phyloP scores from a whole-genome alignment of 2,797 vertebrate genomes.

The Chlorospingus flavigularis region DNA sequence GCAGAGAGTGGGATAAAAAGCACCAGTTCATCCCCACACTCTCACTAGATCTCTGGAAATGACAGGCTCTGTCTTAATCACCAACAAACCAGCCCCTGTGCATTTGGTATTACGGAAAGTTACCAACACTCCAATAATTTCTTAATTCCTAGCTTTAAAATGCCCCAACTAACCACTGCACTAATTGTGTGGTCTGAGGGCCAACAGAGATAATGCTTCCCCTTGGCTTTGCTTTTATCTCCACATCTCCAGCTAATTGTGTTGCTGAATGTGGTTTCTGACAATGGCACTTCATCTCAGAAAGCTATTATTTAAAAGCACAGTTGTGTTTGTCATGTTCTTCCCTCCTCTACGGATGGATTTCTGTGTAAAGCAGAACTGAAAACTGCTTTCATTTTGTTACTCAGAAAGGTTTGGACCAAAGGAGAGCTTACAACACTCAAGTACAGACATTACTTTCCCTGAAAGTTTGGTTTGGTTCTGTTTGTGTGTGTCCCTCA shows the following conservation, averaged over 20 bases:
- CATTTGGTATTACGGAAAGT: not conserved
- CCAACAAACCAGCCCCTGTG: not conserved
- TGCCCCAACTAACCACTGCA: not conserved
- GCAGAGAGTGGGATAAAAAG: not conserved
- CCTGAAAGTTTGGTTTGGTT: not conserved
- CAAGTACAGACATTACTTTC: not conserved
- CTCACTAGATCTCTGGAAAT: not conserved
- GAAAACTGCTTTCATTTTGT: not conserved
- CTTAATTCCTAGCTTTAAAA: not conserved
- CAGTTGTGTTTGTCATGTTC: not conserved
- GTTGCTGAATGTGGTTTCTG: not conserved
- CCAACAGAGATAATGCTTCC: not conserved
- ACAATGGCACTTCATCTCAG: not conserved
- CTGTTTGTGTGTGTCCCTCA: not conserved
- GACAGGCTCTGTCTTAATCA: not conserved
- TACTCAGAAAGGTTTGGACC: not conserved
- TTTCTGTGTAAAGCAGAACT: not conserved
- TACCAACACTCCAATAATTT: not conserved
- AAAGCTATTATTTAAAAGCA: not conserved
- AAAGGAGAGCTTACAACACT: not conserved
- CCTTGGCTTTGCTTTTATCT: not conserved
- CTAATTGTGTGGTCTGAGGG: not conserved
- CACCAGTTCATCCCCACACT: not conserved
- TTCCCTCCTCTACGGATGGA: not conserved
- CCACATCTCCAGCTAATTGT: not conserved